phyloP scores from a whole-genome alignment of 2,888 invertebrate genomes.

The Sisyra nigra region DNA sequence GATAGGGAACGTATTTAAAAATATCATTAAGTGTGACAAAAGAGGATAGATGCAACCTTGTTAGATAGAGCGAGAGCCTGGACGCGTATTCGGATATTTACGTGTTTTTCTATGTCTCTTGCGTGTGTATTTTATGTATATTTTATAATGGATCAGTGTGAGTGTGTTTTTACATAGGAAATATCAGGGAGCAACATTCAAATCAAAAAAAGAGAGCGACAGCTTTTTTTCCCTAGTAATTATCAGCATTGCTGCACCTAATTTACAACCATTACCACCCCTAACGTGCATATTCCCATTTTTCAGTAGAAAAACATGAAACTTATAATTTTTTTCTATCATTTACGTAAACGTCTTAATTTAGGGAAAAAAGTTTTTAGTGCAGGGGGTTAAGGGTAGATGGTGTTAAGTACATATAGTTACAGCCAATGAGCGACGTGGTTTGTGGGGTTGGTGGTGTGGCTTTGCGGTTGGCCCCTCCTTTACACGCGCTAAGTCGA shows the following conservation, averaged over 20 bases:
- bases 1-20: conserved; percentile 5
- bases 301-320: not conserved
- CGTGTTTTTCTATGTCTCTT: not conserved
- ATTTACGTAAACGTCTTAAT: too few relatives aligned
- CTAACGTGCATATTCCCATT: not conserved
- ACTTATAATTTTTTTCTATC: not conserved
- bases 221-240: not conserved
- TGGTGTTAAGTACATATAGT: not conserved
- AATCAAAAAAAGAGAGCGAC: not conserved
- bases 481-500: conserved; percentile 23
- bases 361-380: not conserved
- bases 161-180: not conserved
- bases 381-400: conserved; percentile 11
- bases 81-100: not conserved
- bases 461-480: conserved; percentile 30
- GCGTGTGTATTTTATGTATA: not conserved
- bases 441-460: conserved; percentile 27
- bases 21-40: not conserved
- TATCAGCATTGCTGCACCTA: not conserved
- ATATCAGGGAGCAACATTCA: not conserved
- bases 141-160: not conserved
- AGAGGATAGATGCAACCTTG: conserved; percentile 3
- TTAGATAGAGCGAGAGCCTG: not conserved
- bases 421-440: conserved; percentile 30
- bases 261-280: not conserved